Conservation (phyloP, 2,113 vertebrate genomes). For the Telmatochromis brachygnathus region DNA sequence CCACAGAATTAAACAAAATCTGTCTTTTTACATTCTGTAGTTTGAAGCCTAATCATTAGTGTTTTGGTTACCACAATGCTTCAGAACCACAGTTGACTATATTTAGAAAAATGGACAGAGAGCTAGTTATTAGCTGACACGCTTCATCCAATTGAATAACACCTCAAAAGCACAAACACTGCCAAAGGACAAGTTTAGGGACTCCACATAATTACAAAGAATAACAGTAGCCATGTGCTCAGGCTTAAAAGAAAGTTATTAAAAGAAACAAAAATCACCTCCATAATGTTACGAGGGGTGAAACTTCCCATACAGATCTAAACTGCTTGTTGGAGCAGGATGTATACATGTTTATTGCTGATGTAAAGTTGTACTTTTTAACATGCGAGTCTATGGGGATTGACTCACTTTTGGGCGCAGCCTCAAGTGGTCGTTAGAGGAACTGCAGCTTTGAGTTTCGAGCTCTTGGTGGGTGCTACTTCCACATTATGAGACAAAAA, state of each 20-base stretch:
- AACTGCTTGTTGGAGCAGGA: neutral
- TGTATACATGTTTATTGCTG: neutral
- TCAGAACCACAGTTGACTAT: neutral
- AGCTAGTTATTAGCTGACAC: neutral
- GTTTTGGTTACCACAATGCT: neutral
- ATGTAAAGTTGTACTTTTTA: neutral
- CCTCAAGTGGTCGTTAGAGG: neutral
- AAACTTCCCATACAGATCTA: accelerated
- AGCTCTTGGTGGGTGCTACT: neutral
- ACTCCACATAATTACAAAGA: neutral
- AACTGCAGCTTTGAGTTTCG: neutral
- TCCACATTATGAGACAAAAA: neutral
- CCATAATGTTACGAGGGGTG: neutral
- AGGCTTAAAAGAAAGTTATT: accelerated
- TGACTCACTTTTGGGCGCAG: neutral
- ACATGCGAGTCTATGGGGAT: neutral
- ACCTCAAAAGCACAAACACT: accelerated
- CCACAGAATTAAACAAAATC: neutral
- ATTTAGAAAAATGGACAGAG: neutral
- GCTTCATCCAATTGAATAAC: accelerated
- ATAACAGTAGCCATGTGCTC: neutral
- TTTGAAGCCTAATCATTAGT: neutral
- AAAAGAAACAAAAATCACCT: neutral
- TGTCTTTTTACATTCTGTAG: neutral
- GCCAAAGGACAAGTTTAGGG: neutral